phyloP scores from a whole-genome alignment of 2,113 vertebrate genomes.

The Manacus vitellinus region DNA sequence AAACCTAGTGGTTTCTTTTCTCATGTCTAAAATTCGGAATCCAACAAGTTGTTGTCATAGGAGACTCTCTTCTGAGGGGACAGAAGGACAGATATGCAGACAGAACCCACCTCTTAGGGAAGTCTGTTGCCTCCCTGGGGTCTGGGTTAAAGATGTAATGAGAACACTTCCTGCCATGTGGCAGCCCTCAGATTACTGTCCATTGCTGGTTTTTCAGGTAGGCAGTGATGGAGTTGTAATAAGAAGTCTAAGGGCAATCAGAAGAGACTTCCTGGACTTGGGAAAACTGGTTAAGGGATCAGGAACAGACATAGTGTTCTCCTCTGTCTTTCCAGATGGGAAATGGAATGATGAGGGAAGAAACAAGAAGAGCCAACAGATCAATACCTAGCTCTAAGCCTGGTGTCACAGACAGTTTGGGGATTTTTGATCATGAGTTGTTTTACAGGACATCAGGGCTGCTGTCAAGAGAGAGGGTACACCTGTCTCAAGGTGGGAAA shows the following conservation, averaged over 20 bases:
- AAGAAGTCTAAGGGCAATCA: not conserved
- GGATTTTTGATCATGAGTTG: not conserved
- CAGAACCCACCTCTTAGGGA: too few relatives aligned
- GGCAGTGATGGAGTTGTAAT: too few relatives aligned
- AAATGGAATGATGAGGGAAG: not conserved
- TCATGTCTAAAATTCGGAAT: too few relatives aligned
- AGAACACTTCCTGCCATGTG: not conserved
- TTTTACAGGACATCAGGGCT: not conserved
- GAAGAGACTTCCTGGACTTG: not conserved
- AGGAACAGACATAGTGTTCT: not conserved
- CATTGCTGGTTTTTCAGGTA: not conserved
- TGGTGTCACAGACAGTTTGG: not conserved
- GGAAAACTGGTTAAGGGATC: not conserved
- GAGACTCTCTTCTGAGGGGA: not conserved
- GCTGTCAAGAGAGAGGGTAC: accelerated
- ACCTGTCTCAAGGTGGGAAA: not conserved
- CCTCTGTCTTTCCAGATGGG: not conserved
- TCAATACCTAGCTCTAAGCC: not conserved
- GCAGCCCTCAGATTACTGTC: not conserved
- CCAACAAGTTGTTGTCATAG: accelerated
- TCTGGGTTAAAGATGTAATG: not conserved
- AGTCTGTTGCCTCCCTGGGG: not conserved
- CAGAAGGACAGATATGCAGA: not conserved
- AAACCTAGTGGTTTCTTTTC: too few relatives aligned
- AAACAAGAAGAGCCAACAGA: not conserved